phyloP scores from a whole-genome alignment of 2,113 vertebrate species.

The Ariopsis seemanni region DNA sequence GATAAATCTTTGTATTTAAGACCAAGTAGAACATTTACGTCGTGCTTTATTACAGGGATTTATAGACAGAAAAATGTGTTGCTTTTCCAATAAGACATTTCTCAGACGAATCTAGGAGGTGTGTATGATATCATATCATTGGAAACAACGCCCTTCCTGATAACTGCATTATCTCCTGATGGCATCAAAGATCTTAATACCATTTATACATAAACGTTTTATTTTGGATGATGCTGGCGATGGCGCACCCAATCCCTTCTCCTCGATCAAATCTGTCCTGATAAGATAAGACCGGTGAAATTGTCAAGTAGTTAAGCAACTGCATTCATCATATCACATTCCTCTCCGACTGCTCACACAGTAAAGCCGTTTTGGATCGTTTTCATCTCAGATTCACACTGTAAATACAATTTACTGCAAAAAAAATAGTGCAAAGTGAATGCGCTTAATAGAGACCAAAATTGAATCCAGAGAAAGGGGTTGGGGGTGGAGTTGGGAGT shows the following conservation, averaged over 20 bases:
- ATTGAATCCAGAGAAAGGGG: neutral
- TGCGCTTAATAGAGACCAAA: neutral
- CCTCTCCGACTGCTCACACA: neutral
- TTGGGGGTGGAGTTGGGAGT: no score
- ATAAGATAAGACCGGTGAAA: conserved; percentile 38
- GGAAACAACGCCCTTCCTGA: neutral
- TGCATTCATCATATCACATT: neutral
- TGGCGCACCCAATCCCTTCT: conserved; percentile 10
- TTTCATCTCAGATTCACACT: neutral
- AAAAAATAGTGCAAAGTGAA: neutral
- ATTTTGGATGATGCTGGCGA: neutral
- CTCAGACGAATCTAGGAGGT: neutral
- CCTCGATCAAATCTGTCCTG: neutral
- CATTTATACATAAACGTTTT: conserved; percentile 25
- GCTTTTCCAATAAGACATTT: neutral
- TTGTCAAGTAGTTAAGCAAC: conserved; percentile 9
- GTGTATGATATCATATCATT: neutral
- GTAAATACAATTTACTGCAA: neutral
- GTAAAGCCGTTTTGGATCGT: neutral
- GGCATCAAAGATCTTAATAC: neutral
- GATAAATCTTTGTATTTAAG: neutral
- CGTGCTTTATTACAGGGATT: no score
- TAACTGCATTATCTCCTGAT: neutral
- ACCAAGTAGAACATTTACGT: neutral
- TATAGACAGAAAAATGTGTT: neutral